These are phyloP conservation scores for Clytia hemisphaerica DNA, from an alignment of 30 jellyfish, hydroid and myxozoan species.

Conservation along the genomic window DNA sequence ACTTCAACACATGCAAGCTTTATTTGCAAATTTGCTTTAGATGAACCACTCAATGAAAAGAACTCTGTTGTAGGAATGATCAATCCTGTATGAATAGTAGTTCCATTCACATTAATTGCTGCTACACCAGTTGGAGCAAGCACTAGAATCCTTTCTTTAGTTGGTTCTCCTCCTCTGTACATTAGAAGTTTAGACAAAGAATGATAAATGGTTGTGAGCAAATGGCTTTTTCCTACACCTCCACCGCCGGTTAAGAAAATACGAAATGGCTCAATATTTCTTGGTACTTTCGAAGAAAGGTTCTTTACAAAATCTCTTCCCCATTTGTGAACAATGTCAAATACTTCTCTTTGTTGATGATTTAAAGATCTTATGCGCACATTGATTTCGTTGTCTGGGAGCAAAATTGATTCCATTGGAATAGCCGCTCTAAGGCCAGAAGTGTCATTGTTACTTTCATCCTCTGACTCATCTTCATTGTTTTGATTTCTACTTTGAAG, in stretches of 20 bases:
- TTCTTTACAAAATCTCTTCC: too few relatives aligned
- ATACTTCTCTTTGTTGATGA: too few relatives aligned
- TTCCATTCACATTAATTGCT: slow-evolving; percentile 2
- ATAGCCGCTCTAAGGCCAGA: too few relatives aligned
- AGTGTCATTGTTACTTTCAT: too few relatives aligned
- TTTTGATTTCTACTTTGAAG: too few relatives aligned
- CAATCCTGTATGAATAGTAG: background rate
- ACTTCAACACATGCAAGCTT: background rate
- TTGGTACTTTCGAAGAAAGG: background rate
- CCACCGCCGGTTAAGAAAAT: slow-evolving; percentile 1
- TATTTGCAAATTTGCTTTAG: too few relatives aligned
- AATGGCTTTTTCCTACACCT: slow-evolving; percentile 2
- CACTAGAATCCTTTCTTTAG: background rate
- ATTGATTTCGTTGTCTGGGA: too few relatives aligned
- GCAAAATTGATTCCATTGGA: too few relatives aligned
- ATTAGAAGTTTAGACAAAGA: background rate
- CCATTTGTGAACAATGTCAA: too few relatives aligned
- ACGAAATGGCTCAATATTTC: slow-evolving; percentile 1
- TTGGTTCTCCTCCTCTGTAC: background rate
- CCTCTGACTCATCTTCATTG: too few relatives aligned
- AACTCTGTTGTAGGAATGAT: background rate
- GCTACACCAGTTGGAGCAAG: slow-evolving; percentile 12
- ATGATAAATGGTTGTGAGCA: background rate
- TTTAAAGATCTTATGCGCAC: too few relatives aligned
- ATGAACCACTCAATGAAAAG: too few relatives aligned